Evolutionary conservation across 2,797 vertebrate species (phyloP).

Genomic region (Protosalanx chinensis): DNA sequence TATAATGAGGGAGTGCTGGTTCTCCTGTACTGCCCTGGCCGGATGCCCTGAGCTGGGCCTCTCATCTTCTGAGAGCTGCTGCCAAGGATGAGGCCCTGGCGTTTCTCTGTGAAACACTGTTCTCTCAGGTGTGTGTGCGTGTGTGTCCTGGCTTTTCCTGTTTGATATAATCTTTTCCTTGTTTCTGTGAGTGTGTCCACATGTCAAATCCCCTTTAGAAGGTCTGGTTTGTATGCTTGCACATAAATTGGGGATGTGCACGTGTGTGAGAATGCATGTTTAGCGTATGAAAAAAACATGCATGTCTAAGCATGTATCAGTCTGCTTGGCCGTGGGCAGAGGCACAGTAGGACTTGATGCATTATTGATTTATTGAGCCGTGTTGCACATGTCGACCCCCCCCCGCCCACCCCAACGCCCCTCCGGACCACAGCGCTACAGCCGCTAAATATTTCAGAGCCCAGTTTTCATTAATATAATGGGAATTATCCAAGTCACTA

Average conservation of each 20-base stretch:
- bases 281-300: not conserved
- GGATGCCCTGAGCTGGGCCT: not conserved
- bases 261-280: slow-evolving; percentile 15
- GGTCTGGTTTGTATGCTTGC: not conserved
- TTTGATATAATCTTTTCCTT: not conserved
- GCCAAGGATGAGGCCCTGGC: not conserved
- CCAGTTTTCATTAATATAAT: slow-evolving; percentile 68
- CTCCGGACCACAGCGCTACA: slow-evolving; percentile 18
- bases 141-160: not conserved
- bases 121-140: not conserved
- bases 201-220: not conserved
- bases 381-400: slow-evolving; percentile 63
- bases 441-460: slow-evolving; percentile 67
- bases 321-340: slow-evolving; percentile 41
- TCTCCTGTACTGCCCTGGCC: not conserved
- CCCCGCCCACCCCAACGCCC: slow-evolving; percentile 40
- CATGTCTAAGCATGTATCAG: not conserved
- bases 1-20: slow-evolving; percentile 1
- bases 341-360: slow-evolving; percentile 45
- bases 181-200: not conserved
- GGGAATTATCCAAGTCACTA: slow-evolving; percentile 68
- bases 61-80: not conserved
- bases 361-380: slow-evolving; percentile 66
- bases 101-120: not conserved
- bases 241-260: slow-evolving; percentile 7